A percentile compares a stretch with the other conserved stretches of the same genome.
phyloP scores from a whole-genome alignment of 2,888 invertebrate species.

The Pachymerium ferrugineum region DNA sequence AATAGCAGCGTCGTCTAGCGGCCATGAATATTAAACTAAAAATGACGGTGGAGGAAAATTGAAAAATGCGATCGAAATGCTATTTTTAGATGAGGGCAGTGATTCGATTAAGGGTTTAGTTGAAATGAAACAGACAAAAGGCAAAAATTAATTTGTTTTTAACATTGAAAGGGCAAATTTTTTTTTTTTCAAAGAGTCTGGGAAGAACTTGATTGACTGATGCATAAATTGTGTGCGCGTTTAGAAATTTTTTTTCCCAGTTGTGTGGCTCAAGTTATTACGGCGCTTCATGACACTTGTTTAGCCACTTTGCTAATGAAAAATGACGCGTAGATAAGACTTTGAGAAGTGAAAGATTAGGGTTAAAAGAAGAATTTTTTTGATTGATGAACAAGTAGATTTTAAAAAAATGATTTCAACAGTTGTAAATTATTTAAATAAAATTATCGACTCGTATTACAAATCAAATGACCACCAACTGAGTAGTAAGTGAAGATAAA shows the following conservation, averaged over 20 bases:
- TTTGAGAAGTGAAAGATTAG: too few relatives aligned
- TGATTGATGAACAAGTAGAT: not conserved
- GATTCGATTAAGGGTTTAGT: constrained; percentile 1
- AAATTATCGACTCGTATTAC: not conserved
- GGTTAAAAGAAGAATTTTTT: not conserved
- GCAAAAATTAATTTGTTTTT: not conserved
- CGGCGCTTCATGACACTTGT: not conserved
- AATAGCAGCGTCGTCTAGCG: not conserved
- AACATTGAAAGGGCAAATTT: not conserved
- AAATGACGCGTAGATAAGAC: not conserved
- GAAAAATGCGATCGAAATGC: not conserved
- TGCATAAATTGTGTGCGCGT: too few relatives aligned
- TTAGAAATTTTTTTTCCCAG: too few relatives aligned
- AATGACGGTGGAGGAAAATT: too few relatives aligned
- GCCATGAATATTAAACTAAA: constrained; percentile 11
- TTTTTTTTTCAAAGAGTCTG: too few relatives aligned
- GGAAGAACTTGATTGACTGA: not conserved
- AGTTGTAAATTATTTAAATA: too few relatives aligned
- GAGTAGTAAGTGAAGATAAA: too few relatives aligned
- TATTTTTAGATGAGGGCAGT: not conserved
- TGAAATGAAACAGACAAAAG: not conserved
- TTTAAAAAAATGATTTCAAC: not conserved
- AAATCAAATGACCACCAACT: too few relatives aligned
- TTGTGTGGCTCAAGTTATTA: too few relatives aligned
- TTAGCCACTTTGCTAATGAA: not conserved